Evolutionary conservation across 2,797 vertebrate genomes (phyloP).

Genomic region (Pelodytes ibericus): DNA sequence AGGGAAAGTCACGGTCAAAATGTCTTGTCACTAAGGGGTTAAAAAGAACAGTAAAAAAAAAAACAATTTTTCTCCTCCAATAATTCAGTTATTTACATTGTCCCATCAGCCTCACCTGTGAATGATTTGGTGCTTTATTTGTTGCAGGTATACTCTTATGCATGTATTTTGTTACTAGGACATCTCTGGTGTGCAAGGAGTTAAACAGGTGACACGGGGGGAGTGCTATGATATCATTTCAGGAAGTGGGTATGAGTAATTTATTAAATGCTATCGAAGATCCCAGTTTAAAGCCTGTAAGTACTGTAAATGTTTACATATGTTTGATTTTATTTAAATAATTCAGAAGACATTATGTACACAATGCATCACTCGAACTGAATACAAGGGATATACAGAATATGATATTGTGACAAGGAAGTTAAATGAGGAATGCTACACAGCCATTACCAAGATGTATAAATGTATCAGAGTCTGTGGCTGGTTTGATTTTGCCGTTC

Average conservation of each 20-base stretch:
- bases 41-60: too few species aligned
- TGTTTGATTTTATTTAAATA: background rate
- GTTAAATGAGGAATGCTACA: background rate
- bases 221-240: background rate
- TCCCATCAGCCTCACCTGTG: too few species aligned
- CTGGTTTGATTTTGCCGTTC: too few species aligned
- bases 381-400: background rate
- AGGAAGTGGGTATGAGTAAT: background rate
- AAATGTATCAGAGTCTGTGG: too few species aligned
- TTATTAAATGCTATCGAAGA: background rate
- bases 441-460: too few species aligned
- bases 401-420: background rate
- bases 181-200: background rate
- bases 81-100: too few species aligned
- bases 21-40: too few species aligned
- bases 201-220: background rate
- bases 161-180: too few species aligned
- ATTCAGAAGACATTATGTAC: background rate
- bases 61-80: too few species aligned
- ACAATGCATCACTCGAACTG: background rate
- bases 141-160: too few species aligned
- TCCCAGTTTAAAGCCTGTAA: background rate
- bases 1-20: too few species aligned
- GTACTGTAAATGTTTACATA: constrained; percentile 7
- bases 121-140: too few species aligned